Evolutionary conservation across 2,888 invertebrate species (phyloP), one percentile per base, ranked within the genome.

Genomic region (Norana najaformis): DNA sequence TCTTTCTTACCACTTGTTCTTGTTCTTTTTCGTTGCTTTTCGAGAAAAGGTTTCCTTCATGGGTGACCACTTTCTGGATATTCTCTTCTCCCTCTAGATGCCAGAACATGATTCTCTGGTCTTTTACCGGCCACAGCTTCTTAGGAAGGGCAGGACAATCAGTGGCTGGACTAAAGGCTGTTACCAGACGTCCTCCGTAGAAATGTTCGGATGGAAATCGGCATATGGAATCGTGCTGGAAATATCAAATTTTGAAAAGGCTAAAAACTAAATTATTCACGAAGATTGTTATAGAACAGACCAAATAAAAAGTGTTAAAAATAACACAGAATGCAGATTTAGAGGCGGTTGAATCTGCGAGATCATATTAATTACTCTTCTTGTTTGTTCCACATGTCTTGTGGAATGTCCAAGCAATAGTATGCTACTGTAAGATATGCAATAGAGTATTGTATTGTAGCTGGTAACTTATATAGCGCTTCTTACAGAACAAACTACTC

Each of bases 1-100:
- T 35, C 35, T 23, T 36, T 36, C 85, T 37, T 85, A 85, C 85
- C 35, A 85, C 30, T 34, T 36, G 85, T 0, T 1, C 8, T 8
- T 85, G 91, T 91, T 94, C 94, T 23, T 53, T 90, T 8, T 88
- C 90, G 89, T 94, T 94, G 89, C 93, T 93, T 90, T 92, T 92
- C 20, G 94, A 94, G 83, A 92, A 92, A 47, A 93, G 93, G 89
- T 93, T 93, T 37, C 93, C 94, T 20, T 93, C 93, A n/a, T 92
- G 93, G 14, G 93, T 93, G 36, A 92, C 91, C n/a, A 93, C 93
- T 14, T 93, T 92, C 18, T 93, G 91, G 14, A 91, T 90, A 85
- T 92, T 91, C 89, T 94, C 94, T 53, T 92, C 92, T 5, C 94
- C 94, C 83, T 93, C 93, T n/a, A 93, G 92, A 89, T 94, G 93